These are phyloP conservation scores for Metaphire vulgaris DNA, from an alignment of 1,140 invertebrate species.

Conservation along the genomic window DNA sequence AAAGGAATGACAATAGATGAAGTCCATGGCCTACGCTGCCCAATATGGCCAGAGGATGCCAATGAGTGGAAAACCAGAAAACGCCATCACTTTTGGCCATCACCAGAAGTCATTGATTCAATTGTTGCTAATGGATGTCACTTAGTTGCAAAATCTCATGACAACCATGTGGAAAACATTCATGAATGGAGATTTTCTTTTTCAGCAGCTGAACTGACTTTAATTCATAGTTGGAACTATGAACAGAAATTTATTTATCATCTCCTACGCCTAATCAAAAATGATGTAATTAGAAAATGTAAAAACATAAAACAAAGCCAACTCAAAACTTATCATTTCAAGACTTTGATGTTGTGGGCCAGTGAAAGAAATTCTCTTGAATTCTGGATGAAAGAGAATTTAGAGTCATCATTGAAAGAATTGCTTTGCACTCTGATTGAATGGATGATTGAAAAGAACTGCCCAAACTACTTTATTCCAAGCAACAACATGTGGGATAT, in stretches of 20 bases:
- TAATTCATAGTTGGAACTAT: neutral
- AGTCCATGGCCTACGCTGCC: neutral
- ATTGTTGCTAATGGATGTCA: neutral
- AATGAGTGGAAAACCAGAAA: neutral
- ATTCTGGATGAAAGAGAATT: neutral
- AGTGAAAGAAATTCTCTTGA: neutral
- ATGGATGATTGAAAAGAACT: neutral
- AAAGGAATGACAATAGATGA: neutral
- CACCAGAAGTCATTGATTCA: neutral
- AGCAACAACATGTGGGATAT: neutral
- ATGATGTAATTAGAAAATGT: neutral
- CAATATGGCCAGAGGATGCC: neutral
- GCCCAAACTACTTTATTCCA: neutral
- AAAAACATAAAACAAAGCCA: neutral
- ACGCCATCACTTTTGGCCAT: neutral
- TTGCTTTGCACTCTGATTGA: neutral
- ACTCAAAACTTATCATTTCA: neutral
- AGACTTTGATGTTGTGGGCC: neutral
- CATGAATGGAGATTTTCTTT: neutral
- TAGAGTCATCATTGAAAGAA: neutral
- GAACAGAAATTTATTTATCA: neutral
- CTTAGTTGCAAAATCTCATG: neutral
- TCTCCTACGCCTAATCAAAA: neutral
- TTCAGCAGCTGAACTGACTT: neutral
- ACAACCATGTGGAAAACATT: neutral